Base-by-base conservation (phyloP, 2,797 vertebrate genomes). In the Phalloptychus januarius region DNA sequence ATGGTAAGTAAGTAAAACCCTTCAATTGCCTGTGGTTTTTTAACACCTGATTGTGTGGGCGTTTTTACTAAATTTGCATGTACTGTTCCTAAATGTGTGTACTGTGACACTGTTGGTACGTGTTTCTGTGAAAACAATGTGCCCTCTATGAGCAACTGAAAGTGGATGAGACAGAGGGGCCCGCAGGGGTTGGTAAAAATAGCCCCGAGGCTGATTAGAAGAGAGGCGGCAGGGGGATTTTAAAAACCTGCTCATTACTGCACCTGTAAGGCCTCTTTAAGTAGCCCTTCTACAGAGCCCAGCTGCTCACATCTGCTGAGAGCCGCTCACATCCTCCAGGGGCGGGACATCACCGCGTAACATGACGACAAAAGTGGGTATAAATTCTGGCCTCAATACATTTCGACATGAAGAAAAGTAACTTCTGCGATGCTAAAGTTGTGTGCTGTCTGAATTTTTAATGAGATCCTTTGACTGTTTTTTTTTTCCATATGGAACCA, bases 191-290 rank as follows among this genome's bases (percentile, higher is more conserved):
- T 89, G 92, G 91, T 95, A 95, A 95, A 95, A 96, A 95, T 95
- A 95, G 94, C 94, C 92, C 89, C 63, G 80, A 91, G 94, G 92
- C 92, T 95, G 94, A 96, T 95, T 94, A 95, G 91, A 91, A 94
- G 88, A 76, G 88, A 91, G 90, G 90, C 87, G 86, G 87, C 83
- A 74, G 82, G 91, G 90, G 89, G 89, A 86, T 93, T 93, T 93
- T 92, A 92, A 94, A 95, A 95, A 91, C 90, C 91, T 90, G 93
- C 91, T 95, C 93, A 94, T 96, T 95, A 95, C 92, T 80, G 91
- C 93, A 94, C 94, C 94, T 94, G 93, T 93, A 95, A 94, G 93
- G 91, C 91, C 91, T 90, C 87, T 93, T 91, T 90, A 92, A 92
- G 89, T 88, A 88, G 87, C 90, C 92, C 84, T 93, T 92, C 89